A percentile compares a stretch with the other conserved stretches of the same genome.
phyloP scores from a whole-genome alignment of 1,140 invertebrate genomes.

The Bombus waltoni region DNA sequence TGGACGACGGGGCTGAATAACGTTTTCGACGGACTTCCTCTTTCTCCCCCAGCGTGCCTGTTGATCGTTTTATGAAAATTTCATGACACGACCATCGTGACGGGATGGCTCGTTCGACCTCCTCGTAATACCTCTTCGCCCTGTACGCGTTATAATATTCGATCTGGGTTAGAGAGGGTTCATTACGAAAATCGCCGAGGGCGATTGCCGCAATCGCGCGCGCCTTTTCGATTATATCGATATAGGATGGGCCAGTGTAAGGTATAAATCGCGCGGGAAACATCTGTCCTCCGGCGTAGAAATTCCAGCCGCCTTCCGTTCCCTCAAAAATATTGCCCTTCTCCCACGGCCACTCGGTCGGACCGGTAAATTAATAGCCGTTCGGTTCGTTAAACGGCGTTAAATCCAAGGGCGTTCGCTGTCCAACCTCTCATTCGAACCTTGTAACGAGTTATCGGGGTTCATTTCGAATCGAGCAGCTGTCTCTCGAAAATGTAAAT shows the following conservation, averaged over 20 bases:
- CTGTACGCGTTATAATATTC: constrained; percentile 5
- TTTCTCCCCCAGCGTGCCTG: constrained; percentile 15
- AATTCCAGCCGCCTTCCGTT: constrained; percentile 13
- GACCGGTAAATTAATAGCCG: constrained; percentile 42
- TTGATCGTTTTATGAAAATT: constrained; percentile 60
- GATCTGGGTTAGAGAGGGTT: neutral
- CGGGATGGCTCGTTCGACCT: neutral
- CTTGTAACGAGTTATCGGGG: constrained; percentile 37
- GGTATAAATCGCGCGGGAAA: constrained; percentile 29
- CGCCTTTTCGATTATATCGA: constrained; percentile 47
- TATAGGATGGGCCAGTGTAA: neutral
- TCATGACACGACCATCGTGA: constrained; percentile 7
- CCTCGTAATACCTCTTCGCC: neutral
- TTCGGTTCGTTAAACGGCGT: constrained; percentile 56
- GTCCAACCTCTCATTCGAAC: neutral
- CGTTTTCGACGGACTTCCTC: neutral
- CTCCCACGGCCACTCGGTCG: too few relatives aligned
- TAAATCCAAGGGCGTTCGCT: constrained; percentile 49
- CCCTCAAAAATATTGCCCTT: constrained; percentile 38
- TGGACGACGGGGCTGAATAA: constrained; percentile 17
- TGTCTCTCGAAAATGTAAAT: too few relatives aligned
- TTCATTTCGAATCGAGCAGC: constrained; percentile 2
- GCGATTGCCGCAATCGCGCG: neutral
- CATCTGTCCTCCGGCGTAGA: constrained; percentile 49
- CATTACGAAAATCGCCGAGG: constrained; percentile 9